Evolutionary conservation across 1,140 invertebrate species (phyloP), one percentile per base, ranked within the genome.

Genomic region (Brachionus rotundiformis): DNA sequence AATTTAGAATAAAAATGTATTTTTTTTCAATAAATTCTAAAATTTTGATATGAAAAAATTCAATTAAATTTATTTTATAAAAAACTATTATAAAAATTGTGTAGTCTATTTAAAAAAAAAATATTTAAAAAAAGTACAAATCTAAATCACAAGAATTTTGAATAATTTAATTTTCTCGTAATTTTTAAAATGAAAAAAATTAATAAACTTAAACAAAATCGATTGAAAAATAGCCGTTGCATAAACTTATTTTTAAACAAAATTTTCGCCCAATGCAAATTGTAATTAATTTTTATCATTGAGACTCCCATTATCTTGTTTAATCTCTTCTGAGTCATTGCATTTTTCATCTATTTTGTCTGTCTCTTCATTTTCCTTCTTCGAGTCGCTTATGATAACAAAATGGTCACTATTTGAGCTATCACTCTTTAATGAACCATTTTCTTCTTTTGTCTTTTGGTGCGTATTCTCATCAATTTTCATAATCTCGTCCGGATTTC

Each of bases 371-470:
- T 33, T 10, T 19, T 19, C 33, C n/a, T 33, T 33, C 16, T 33
- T 68, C 31, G 63, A 68, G 7, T 36, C 63, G 19, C 5, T 23
- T 25, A 73, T 73, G 44, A 73, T 44, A 2, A 73, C 68, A 73
- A 73, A 73, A 73, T 73, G 16, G n/a, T 73, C 68, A 73, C 68
- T 73, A 73, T 73, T 73, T 1, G 68, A 73, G 13, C 68, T 44
- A 44, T 73, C 68, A 73, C 68, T 73, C 5, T 73, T 73, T 3
- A 73, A 16, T 16, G 65, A 73, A 13, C 41, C 16, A 73, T 10
- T 41, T n/a, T 73, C 68, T 13, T 73, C 68, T 13, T 41, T 4
- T 27, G 16, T 25, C n/a, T 65, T 33, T n/a, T n/a, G n/a, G n/a
- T n/a, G n/a, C n/a, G n/a, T n/a, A 27, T 29, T 41, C 44, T 0